Evolutionary conservation across 2,888 invertebrate genomes (phyloP).

Genomic region (Dasysyrphus albostriatus): DNA sequence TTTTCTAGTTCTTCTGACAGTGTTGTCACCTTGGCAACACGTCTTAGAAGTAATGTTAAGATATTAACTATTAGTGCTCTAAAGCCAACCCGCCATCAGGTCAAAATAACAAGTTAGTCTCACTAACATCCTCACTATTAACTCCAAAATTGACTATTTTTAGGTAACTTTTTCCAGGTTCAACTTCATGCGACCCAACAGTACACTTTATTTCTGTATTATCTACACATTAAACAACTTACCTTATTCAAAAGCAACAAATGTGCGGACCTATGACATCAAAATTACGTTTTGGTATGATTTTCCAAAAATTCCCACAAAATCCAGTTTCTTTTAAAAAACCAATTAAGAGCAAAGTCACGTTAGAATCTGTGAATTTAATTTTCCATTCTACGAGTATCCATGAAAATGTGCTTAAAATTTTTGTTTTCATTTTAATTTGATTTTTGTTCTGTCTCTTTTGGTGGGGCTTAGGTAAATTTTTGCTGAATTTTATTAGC

Average conservation of each 20-base stretch:
- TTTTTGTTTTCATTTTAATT: slow-evolving; percentile 3
- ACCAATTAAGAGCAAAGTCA: slow-evolving; percentile 65
- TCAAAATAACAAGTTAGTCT: too few species aligned
- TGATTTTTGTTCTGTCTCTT: slow-evolving; percentile 24
- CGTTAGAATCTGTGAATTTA: slow-evolving; percentile 57
- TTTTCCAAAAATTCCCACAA: slow-evolving; percentile 21
- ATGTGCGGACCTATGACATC: neutral
- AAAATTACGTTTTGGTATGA: slow-evolving; percentile 40
- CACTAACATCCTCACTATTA: too few species aligned
- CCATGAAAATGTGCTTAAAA: slow-evolving; percentile 25
- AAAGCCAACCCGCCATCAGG: too few species aligned
- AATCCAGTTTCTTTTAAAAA: slow-evolving; percentile 42
- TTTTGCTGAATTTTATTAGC: slow-evolving; percentile 65
- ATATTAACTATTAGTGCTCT: too few species aligned
- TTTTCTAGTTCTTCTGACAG: too few species aligned
- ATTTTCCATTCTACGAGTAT: slow-evolving; percentile 65
- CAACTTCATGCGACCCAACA: neutral
- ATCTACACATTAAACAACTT: slow-evolving; percentile 6
- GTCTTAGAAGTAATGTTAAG: too few species aligned
- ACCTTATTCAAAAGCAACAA: neutral
- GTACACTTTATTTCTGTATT: neutral
- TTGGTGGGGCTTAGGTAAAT: slow-evolving; percentile 3
- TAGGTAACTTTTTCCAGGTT: too few species aligned
- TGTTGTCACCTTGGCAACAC: too few species aligned
- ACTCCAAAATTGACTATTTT: too few species aligned